These are phyloP conservation scores for Trematomus loennbergii DNA, from an alignment of 2,113 vertebrate species.

Conservation along the genomic window DNA sequence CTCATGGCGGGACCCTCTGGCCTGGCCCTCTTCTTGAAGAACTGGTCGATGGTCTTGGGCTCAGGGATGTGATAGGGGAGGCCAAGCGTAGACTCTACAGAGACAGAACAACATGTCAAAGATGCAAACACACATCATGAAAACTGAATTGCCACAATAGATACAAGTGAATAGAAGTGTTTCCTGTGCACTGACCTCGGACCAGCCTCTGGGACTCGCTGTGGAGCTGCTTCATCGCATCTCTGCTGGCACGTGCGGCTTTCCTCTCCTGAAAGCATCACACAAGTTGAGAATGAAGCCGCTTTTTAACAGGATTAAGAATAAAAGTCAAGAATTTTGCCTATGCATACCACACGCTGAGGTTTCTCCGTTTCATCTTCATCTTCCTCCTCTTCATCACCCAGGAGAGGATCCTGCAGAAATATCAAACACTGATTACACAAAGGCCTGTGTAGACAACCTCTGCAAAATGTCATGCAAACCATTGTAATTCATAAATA, in stretches of 20 bases:
- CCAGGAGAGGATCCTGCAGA: conserved; percentile 52
- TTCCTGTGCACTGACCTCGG: conserved; percentile 86
- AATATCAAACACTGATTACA: conserved; percentile 11
- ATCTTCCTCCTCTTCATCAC: conserved; percentile 61
- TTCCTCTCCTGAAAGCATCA: conserved; percentile 89
- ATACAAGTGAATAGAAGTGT: too few species aligned
- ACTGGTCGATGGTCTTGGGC: conserved; percentile 92
- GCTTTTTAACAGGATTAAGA: not conserved
- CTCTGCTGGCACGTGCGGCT: conserved; percentile 92
- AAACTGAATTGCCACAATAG: too few species aligned
- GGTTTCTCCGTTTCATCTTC: conserved; percentile 66
- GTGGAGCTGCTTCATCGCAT: conserved; percentile 93
- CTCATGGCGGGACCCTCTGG: conserved; percentile 89
- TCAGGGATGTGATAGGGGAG: conserved; percentile 95
- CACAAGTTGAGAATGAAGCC: not conserved
- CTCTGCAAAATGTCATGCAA: not conserved
- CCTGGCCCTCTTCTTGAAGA: conserved; percentile 88
- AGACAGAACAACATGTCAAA: conserved; percentile 1
- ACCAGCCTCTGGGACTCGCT: conserved; percentile 95
- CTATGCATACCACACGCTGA: conserved; percentile 71
- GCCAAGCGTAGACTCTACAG: conserved; percentile 89
- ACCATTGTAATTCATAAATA: too few species aligned
- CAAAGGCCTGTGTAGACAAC: not conserved
- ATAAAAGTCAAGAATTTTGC: not conserved
- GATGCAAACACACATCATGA: not conserved